A percentile compares a stretch with the other conserved stretches of the same genome.
phyloP scores from a whole-genome alignment of 2,888 invertebrate species.

The Zeuzera pyrina region DNA sequence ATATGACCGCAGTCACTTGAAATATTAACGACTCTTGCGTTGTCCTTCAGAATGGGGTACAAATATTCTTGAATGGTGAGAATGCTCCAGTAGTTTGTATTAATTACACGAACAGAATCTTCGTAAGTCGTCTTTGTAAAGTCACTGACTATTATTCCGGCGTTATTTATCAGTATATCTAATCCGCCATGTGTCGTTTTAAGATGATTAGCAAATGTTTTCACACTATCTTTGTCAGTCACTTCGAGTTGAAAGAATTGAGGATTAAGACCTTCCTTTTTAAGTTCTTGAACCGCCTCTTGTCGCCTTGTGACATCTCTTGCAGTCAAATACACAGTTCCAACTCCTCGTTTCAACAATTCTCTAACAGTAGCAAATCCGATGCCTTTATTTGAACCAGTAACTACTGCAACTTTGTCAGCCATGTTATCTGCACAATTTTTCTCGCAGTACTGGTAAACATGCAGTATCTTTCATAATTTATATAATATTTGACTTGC shows the following conservation, averaged over 20 bases:
- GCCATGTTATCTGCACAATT: conserved; percentile 7
- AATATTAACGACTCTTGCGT: conserved; percentile 24
- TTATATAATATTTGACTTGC: too few species aligned
- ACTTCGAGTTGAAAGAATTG: conserved; percentile 11
- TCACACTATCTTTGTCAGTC: conserved; percentile 9
- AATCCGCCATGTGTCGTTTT: conserved; percentile 12
- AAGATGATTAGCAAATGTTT: conserved; percentile 7
- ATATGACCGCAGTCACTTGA: conserved; percentile 25
- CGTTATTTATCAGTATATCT: conserved; percentile 13
- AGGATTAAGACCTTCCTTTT: conserved; percentile 10
- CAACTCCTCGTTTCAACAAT: conserved; percentile 8
- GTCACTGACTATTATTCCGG: conserved; percentile 6
- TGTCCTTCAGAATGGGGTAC: conserved; percentile 21
- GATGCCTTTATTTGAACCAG: conserved; percentile 13
- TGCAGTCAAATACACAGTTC: conserved; percentile 9
- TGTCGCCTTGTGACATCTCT: conserved; percentile 8
- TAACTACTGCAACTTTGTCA: conserved; percentile 11
- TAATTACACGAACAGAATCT: conserved; percentile 9
- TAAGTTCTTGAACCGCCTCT: conserved; percentile 10
- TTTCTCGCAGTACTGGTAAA: too few species aligned
- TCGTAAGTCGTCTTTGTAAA: conserved; percentile 9
- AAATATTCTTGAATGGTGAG: conserved; percentile 8
- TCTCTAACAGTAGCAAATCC: conserved; percentile 12
- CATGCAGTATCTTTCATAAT: too few species aligned
- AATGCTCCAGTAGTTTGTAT: conserved; percentile 10